A percentile compares a stretch with the other conserved stretches of the same genome.
These are phyloP conservation scores for Schizotus pectinicornis DNA, from an alignment of 2,888 invertebrate species.

Conservation along the genomic window DNA sequence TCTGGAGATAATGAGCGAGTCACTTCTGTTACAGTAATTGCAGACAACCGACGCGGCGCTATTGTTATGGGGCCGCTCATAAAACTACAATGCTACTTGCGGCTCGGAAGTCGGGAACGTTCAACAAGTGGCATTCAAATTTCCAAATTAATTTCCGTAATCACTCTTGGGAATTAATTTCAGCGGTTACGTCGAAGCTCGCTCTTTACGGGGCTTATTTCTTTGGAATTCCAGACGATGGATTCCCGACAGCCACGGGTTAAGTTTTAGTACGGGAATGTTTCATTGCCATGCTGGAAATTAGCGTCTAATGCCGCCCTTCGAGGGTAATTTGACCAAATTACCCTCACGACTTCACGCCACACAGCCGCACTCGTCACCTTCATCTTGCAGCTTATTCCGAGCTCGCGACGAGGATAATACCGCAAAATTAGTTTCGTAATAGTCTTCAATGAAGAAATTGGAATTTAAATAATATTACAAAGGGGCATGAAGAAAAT, in stretches of 20 bases:
- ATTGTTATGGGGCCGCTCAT: slow-evolving; percentile 41
- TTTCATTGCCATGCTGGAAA: no score
- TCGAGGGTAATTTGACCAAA: no score
- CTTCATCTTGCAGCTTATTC: no score
- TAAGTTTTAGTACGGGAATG: background rate
- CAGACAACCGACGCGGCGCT: slow-evolving; percentile 35
- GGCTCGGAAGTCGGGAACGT: slow-evolving; percentile 7
- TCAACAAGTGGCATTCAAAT: slow-evolving; percentile 45
- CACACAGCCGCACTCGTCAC: no score
- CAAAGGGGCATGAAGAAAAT: no score
- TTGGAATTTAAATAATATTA: no score
- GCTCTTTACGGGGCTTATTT: background rate
- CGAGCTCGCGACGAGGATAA: no score
- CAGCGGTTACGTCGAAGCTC: background rate
- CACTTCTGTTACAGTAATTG: slow-evolving; percentile 43
- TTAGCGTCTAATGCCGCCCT: no score
- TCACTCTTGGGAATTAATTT: slow-evolving; percentile 2
- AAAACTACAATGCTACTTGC: slow-evolving; percentile 38
- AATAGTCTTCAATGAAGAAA: no score
- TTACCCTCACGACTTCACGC: no score
- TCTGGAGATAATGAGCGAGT: slow-evolving; percentile 47
- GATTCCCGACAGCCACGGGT: background rate
- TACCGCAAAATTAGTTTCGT: no score
- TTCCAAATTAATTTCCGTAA: slow-evolving; percentile 26
- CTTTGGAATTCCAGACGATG: background rate